These are phyloP conservation scores for Acanthis flammea DNA, from an alignment of 2,797 vertebrate genomes.

Conservation along the genomic window DNA sequence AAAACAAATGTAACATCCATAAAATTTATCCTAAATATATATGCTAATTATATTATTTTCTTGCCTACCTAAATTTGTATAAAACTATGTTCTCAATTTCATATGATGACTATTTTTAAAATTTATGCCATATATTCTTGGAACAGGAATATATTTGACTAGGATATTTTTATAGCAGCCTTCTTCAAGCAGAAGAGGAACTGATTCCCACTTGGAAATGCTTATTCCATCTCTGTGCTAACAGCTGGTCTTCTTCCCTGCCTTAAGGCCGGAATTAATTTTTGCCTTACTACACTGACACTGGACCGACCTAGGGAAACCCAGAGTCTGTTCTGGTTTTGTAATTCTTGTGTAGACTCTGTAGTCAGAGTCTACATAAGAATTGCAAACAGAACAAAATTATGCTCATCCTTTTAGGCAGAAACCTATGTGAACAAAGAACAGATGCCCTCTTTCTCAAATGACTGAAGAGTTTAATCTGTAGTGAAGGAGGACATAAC, in stretches of 20 bases:
- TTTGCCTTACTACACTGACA: background rate
- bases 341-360: background rate
- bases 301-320: background rate
- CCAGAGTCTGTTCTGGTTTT: background rate
- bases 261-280: background rate
- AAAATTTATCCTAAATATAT: background rate
- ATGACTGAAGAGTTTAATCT: background rate
- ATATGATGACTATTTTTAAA: background rate
- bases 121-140: background rate
- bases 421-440: background rate
- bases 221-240: background rate
- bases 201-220: background rate
- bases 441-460: background rate
- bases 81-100: background rate
- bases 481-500: background rate
- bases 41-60: background rate
- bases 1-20: background rate
- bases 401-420: background rate
- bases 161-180: background rate
- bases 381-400: too few relatives aligned
- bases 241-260: background rate
- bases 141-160: background rate
- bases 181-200: conserved; percentile 3
- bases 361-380: background rate
- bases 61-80: background rate